These are phyloP conservation scores for Ctenoplectra terminalis DNA, from an alignment of 1,140 invertebrate species.

Conservation along the genomic window DNA sequence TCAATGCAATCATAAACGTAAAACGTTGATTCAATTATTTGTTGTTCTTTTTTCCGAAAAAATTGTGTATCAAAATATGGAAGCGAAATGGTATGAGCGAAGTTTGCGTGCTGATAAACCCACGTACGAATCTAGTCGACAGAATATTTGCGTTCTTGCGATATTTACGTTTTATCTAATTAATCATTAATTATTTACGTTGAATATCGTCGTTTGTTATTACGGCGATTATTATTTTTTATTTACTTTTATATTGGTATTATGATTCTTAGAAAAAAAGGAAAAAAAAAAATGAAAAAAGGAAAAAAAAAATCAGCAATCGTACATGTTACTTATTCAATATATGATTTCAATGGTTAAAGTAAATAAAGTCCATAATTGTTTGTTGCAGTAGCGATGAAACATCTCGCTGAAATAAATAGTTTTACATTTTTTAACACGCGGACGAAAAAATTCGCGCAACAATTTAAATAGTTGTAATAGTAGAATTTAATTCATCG, in stretches of 20 bases:
- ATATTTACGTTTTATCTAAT: slow-evolving; percentile 64
- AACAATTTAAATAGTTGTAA: not conserved
- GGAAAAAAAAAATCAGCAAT: slow-evolving; percentile 4
- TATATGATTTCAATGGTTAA: slow-evolving; percentile 2
- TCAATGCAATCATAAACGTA: not conserved
- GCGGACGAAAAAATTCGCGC: not conserved
- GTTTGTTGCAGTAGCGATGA: not conserved
- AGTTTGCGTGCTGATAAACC: slow-evolving; percentile 74
- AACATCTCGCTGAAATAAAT: not conserved
- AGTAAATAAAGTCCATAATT: not conserved
- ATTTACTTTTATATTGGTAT: slow-evolving; percentile 61
- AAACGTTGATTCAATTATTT: not conserved
- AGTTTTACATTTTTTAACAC: not conserved
- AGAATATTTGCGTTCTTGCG: slow-evolving; percentile 78
- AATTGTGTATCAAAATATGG: no score
- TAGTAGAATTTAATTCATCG: not conserved
- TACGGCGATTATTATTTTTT: slow-evolving; percentile 68
- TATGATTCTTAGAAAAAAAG: slow-evolving; percentile 24
- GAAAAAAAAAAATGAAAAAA: not conserved
- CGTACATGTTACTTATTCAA: slow-evolving; percentile 13
- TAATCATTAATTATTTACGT: slow-evolving; percentile 74
- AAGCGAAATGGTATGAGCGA: slow-evolving; percentile 73
- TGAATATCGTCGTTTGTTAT: slow-evolving; percentile 66
- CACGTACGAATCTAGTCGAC: slow-evolving; percentile 83
- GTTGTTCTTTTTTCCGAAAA: not conserved